Base-by-base conservation (phyloP, 2,797 vertebrate genomes). In the Myiotriccus ornatus region DNA sequence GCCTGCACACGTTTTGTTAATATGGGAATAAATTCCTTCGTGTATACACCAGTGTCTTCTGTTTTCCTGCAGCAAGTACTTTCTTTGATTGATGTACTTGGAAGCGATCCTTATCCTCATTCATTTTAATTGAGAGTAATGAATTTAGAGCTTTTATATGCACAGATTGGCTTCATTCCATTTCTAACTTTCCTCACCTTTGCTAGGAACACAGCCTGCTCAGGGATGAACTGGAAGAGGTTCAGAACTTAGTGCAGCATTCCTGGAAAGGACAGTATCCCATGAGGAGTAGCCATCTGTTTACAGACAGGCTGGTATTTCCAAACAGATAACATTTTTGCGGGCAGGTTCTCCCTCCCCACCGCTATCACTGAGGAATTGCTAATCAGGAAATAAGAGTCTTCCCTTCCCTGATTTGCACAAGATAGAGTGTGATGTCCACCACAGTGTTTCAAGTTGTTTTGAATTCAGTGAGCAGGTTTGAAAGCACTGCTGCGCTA, bases 41-140 rank as follows among this genome's bases (percentile, higher is more conserved):
- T 94, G 91, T 94, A 79, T 80, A 88, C 71, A 90, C 56, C 82
- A 52, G 25, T 96, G 76, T 94, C 65, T 97, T 97, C 93, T 97
- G 65, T 96, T 97, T 97, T 97, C 95, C 87, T 97, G 83, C 60
- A 86, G 79, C 67, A 95, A 84, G 37, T 97, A 92, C 93, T 96
- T 96, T 95, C 83, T 94, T 90, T 96, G 95, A 95, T 96, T 97
- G 92, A 97, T 94, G 94, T 77, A 97, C 94, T 97, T 97, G 88
- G 84, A 96, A 95, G 93, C 85, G 6, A 95, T 95, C 70, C 85
- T 97, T 96, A 96, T 87, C 82, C 75, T 95, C 89, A 96, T 95
- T 97, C 93, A 94, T 97, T 97, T 97, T 96, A 96, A 97, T 95
- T 94, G 94, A 97, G 96, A 97, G 89, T 95, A 97, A 97, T 97